Percentiles rank a stretch among this genome's conserved stretches.
These are phyloP conservation scores for Resseliella maxima DNA, from an alignment of 2,888 invertebrate genomes.

Conservation along the genomic window DNA sequence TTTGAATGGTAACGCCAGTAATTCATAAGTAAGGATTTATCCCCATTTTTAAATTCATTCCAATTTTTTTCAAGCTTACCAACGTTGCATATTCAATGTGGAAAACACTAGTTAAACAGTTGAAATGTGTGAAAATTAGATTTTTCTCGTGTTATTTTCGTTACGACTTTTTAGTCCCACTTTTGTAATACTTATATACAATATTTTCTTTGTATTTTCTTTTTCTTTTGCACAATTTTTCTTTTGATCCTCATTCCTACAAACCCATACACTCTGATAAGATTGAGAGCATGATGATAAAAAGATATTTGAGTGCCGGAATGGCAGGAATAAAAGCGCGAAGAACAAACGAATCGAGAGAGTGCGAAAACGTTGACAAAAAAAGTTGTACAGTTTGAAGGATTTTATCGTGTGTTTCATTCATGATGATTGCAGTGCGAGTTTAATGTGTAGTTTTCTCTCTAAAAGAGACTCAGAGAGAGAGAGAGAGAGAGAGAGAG, in stretches of 20 bases:
- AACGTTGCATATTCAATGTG: neutral
- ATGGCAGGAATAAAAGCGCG: neutral
- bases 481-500: too few relatives aligned
- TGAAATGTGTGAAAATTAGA: slow-evolving; percentile 40
- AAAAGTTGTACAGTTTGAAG: too few relatives aligned
- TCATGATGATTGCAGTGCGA: too few relatives aligned
- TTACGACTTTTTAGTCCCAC: neutral
- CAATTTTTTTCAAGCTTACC: neutral
- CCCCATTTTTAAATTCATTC: neutral
- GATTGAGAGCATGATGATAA: neutral
- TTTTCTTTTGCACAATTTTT: neutral
- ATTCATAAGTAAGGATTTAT: too few relatives aligned
- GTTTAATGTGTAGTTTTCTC: too few relatives aligned
- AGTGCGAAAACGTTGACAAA: neutral
- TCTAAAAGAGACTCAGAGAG: too few relatives aligned
- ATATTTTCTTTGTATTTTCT: neutral
- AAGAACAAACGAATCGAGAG: neutral
- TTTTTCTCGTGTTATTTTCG: slow-evolving; percentile 50
- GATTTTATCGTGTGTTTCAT: too few relatives aligned
- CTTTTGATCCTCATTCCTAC: neutral
- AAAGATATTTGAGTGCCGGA: neutral
- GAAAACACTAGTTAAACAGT: slow-evolving; percentile 22
- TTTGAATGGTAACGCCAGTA: neutral
- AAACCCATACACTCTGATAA: neutral
- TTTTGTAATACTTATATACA: neutral